A percentile compares a stretch with the other conserved stretches of the same genome.
phyloP scores from a whole-genome alignment of 2,113 vertebrate genomes.

The Amblyornis subalaris region DNA sequence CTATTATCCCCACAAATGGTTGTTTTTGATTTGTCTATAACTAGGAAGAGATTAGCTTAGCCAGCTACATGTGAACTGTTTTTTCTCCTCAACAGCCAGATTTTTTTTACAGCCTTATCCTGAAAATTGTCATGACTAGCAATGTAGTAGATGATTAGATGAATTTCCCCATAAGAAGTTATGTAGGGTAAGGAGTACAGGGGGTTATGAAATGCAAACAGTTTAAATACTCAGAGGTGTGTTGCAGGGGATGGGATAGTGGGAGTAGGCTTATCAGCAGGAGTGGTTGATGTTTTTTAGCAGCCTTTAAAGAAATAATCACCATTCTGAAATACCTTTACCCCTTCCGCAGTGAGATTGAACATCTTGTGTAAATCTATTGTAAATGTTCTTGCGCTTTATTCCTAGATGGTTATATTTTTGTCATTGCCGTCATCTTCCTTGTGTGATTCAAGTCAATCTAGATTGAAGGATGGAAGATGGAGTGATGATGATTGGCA shows the following conservation, averaged over 20 bases:
- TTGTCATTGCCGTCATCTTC: background rate
- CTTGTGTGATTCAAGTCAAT: background rate
- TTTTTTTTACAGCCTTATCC: background rate
- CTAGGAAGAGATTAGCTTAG: background rate
- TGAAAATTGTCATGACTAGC: background rate
- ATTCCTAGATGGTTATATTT: background rate
- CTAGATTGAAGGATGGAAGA: background rate
- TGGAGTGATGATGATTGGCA: background rate
- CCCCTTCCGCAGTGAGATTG: background rate
- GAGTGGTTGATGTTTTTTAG: background rate
- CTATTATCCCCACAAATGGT: background rate
- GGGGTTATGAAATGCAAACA: background rate
- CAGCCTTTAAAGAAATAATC: background rate
- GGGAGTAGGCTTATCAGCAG: rapidly evolving
- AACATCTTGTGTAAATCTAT: background rate
- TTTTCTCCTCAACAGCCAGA: background rate
- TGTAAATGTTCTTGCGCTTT: background rate
- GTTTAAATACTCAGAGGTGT: background rate
- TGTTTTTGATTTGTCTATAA: background rate
- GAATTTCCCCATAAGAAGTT: background rate
- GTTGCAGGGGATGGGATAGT: background rate
- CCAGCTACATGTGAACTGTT: rapidly evolving
- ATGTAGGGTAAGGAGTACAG: background rate
- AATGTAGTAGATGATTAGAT: background rate
- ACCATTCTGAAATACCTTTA: background rate